Base-by-base conservation (phyloP, 2,888 invertebrate genomes). In the Octodonta nipae region DNA sequence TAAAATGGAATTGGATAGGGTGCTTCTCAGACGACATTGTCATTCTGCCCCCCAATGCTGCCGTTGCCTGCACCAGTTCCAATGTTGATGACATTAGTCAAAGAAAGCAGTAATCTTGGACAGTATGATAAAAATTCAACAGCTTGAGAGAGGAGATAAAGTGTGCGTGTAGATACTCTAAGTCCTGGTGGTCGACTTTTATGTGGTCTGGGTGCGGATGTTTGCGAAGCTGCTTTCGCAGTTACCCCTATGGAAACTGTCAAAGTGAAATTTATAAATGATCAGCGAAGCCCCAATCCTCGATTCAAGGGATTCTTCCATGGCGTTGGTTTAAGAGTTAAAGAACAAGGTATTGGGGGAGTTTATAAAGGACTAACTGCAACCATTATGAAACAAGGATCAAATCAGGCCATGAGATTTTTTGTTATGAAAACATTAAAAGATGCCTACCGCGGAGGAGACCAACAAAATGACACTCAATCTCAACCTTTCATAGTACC, bases 241-340 rank as follows among this genome's bases (percentile, higher is more conserved):
- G 98, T 98, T 2, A 98, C 96, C 0, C 98, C 98, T 6, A 98
- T 98, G 98, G 98, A 98, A 62, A 98, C 96, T 0, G 73, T 96
- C 32, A 96, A 96, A 67, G 95, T 96, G 13, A 98, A 98, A 68
- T 98, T 98, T 58, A 98, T 98, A 54, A 91, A 98, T 58, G 98
- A 98, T 61, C 92, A 92, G 67, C 70, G 89, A 39, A 79, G 85
- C 45, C 75, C 78, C 28, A 87, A 88, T 53, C 96, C 98, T 3
- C 71, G 80, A 61, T 98, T 77, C 54, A 78, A 71, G 50, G 96
- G 98, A 2, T 96, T 98, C 64, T 76, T 83, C 48, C 95, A 98
- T 54, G 98, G 98, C 2, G 88, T 95, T 3, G 58, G 77, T 11
- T 69, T 75, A 37, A 96, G 96, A 48, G 68, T 93, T 13, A 78